Evolutionary conservation across 1,140 invertebrate species (phyloP).

Genomic region (Sycophaga agraensis): DNA sequence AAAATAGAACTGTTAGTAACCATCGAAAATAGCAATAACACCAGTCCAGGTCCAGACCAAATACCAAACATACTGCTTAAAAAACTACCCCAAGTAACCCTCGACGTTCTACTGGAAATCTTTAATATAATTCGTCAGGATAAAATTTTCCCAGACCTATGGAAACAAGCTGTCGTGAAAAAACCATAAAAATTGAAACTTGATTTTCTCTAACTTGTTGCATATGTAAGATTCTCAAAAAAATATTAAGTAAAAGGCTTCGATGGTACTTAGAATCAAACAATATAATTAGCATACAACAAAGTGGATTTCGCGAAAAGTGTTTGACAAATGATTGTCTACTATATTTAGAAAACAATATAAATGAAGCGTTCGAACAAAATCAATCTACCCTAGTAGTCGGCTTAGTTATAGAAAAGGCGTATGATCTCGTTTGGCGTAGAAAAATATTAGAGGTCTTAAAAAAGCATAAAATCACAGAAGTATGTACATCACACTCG

Average conservation of each 20-base stretch:
- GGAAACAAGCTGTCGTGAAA: constrained; percentile 40
- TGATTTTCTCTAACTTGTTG: constrained; percentile 33
- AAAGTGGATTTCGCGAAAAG: constrained; percentile 30
- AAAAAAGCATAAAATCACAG: constrained; percentile 17
- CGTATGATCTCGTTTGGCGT: constrained; percentile 15
- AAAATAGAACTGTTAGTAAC: constrained; percentile 2
- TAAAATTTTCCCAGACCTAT: constrained; percentile 35
- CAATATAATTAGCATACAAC: constrained; percentile 24
- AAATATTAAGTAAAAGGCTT: constrained; percentile 32
- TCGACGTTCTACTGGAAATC: constrained; percentile 31
- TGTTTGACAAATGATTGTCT: constrained; percentile 32
- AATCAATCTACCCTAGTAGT: constrained; percentile 26
- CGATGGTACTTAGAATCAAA: constrained; percentile 22
- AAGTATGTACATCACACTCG: too few species aligned
- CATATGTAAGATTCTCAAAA: constrained; percentile 42
- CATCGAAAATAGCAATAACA: constrained; percentile 10
- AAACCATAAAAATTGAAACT: constrained; percentile 40
- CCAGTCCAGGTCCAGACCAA: constrained; percentile 30
- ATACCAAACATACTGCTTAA: constrained; percentile 36
- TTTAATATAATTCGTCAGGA: constrained; percentile 37
- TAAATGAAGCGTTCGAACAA: constrained; percentile 33
- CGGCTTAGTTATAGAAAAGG: constrained; percentile 37
- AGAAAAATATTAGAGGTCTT: constrained; percentile 15
- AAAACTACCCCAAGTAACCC: constrained; percentile 29
- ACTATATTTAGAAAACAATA: constrained; percentile 23